A percentile compares a stretch with the other conserved stretches of the same genome.
Conservation (phyloP, 2,797 vertebrate species). For the Phataginus tetradactyla region DNA sequence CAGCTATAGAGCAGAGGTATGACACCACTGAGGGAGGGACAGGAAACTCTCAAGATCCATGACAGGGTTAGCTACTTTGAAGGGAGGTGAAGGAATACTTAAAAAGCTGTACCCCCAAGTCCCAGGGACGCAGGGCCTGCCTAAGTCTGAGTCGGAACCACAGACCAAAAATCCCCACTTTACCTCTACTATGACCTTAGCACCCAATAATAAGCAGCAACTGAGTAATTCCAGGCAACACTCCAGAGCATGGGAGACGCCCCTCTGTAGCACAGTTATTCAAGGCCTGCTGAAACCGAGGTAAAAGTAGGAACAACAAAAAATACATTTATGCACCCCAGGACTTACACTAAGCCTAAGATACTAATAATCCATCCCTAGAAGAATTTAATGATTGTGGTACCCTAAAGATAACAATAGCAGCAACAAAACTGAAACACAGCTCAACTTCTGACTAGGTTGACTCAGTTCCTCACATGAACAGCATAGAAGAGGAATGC, state of each 20-base stretch:
- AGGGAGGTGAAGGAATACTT: not conserved
- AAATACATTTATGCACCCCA: not conserved
- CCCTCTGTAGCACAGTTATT: not conserved
- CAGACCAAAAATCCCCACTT: not conserved
- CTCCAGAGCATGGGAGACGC: not conserved
- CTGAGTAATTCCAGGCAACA: not conserved
- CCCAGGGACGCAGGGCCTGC: not conserved
- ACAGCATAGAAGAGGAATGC: not conserved
- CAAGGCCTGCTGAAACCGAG: not conserved
- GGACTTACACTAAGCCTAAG: not conserved
- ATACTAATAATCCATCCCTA: not conserved
- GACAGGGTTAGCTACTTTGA: not conserved
- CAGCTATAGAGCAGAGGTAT: not conserved
- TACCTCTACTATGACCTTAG: not conserved
- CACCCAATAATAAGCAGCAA: not conserved
- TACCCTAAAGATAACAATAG: not conserved
- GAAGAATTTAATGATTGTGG: not conserved
- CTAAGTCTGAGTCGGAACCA: not conserved
- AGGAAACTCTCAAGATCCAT: not conserved
- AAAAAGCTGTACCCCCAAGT: not conserved
- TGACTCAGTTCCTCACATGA: not conserved
- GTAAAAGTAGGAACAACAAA: not conserved
- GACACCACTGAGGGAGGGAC: not conserved
- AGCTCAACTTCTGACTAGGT: not conserved
- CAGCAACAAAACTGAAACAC: not conserved